Evolutionary conservation across 2,113 vertebrate species (phyloP), one percentile per base, ranked within the genome.

Genomic region (Periophthalmus modestus): DNA sequence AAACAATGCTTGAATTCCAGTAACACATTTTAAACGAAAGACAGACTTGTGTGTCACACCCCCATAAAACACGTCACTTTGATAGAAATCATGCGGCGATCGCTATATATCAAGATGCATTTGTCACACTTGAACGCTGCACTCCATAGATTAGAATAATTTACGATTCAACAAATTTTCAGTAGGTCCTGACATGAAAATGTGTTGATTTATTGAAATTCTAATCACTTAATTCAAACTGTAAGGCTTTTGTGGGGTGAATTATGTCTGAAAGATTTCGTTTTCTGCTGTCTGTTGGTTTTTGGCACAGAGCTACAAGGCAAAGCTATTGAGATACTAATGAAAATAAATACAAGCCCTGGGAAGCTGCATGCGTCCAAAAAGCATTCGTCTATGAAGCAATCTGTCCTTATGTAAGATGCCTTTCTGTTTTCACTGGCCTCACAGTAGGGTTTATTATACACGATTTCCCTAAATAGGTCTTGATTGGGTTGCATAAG

Each of bases 271-370:
- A 52, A 78, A 73, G 34, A 43, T 79, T 74, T 59, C 4, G 14
- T 68, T 75, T 73, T 39, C 68, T 74, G 46, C 73, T 75, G 34
- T 75, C 78, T 2, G 36, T 83, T 77, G 70, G 66, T 75, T 67
- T 80, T 87, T 73, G 36, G 68, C 76, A 80, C 73, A 76, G 62
- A 59, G 89, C 87, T 83, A 78, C 73, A 89, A 90, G 93, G 86
- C 82, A 81, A 84, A 83, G 55, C 92, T 93, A 90, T 94, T 95
- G 89, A 86, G 89, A 93, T 75, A 89, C 87, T 89, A 93, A 93
- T 92, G 91, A 94, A 95, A 95, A 95, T 94, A 95, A 95, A 95
- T 90, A 94, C 90, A 91, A 83, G 74, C 83, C 91, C 94, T 94
- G 93, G 92, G 93, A 96, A 94, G 92, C 89, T 85, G 86, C 83